Conservation (phyloP, 1,140 invertebrate genomes). For the Tetramorium simillimum region DNA sequence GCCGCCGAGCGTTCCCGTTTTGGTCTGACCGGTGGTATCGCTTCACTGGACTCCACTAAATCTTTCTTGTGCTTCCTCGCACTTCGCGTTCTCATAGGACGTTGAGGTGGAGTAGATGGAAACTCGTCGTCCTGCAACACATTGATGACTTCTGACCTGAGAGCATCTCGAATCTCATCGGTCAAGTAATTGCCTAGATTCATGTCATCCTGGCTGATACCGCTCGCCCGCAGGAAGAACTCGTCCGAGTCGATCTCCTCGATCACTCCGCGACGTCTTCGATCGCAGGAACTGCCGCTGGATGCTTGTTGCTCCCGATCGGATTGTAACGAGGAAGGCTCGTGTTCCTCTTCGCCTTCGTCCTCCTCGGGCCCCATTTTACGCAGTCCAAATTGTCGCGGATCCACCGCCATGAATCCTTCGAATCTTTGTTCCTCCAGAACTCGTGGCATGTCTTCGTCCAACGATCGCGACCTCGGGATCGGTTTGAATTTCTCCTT, state of each 20-base stretch:
- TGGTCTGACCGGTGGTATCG: slow-evolving; percentile 73
- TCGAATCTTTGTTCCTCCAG: slow-evolving; percentile 66
- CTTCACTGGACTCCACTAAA: slow-evolving; percentile 69
- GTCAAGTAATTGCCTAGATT: slow-evolving; percentile 91
- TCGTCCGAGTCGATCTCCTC: slow-evolving; percentile 95
- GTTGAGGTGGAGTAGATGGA: slow-evolving; percentile 70
- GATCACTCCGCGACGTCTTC: slow-evolving; percentile 88
- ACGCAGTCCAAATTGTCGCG: slow-evolving; percentile 70
- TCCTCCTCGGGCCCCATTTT: slow-evolving; percentile 60
- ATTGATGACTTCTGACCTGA: slow-evolving; percentile 88
- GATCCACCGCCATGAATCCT: slow-evolving; percentile 77
- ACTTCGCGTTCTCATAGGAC: slow-evolving; percentile 78
- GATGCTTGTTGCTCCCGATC: slow-evolving; percentile 84
- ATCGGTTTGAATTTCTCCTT: slow-evolving; percentile 58
- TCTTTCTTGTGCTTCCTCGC: slow-evolving; percentile 77
- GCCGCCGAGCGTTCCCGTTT: slow-evolving; percentile 75
- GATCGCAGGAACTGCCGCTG: slow-evolving; percentile 85
- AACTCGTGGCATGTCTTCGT: slow-evolving; percentile 43
- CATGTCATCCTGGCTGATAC: slow-evolving; percentile 93
- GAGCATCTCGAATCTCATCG: slow-evolving; percentile 92
- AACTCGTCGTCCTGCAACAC: slow-evolving; percentile 85
- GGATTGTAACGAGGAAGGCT: slow-evolving; percentile 76
- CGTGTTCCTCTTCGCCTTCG: slow-evolving; percentile 73
- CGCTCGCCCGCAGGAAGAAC: slow-evolving; percentile 92
- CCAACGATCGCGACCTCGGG: slow-evolving; percentile 56